Percentiles rank a stretch among this genome's conserved stretches.
These are phyloP conservation scores for Bufo gargarizans DNA, from an alignment of 2,113 vertebrate genomes.

Conservation along the genomic window DNA sequence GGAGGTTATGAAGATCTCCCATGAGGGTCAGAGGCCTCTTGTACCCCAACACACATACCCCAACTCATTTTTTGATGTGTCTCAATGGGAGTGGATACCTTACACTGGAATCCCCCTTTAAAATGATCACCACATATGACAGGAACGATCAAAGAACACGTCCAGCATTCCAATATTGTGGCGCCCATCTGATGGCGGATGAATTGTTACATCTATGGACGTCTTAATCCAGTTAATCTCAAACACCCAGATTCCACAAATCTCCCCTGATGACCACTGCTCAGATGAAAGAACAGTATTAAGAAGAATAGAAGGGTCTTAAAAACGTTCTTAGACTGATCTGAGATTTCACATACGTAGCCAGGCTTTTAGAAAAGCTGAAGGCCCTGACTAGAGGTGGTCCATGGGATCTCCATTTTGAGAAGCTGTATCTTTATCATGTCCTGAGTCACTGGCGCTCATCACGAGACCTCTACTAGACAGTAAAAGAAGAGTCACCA, in stretches of 20 bases:
- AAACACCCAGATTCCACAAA: not conserved
- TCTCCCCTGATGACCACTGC: not conserved
- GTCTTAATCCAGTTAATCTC: not conserved
- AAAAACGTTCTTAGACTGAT: not conserved
- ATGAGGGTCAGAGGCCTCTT: too few species aligned
- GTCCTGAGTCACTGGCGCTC: too few species aligned
- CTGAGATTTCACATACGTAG: not conserved
- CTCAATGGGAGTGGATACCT: too few species aligned
- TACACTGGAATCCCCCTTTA: too few species aligned
- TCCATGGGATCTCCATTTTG: too few species aligned
- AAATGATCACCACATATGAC: too few species aligned
- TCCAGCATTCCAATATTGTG: not conserved
- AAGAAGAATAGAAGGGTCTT: constrained; percentile 9
- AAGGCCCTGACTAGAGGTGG: not conserved
- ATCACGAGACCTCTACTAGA: too few species aligned
- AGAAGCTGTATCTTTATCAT: too few species aligned
- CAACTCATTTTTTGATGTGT: too few species aligned
- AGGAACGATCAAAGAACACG: not conserved
- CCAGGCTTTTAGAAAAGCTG: not conserved
- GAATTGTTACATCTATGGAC: not conserved
- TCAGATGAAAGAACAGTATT: not conserved
- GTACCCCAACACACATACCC: too few species aligned
- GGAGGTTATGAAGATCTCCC: too few species aligned
- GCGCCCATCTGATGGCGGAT: not conserved
- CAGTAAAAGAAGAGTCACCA: not conserved